phyloP scores from a whole-genome alignment of 1,140 invertebrate species.

The Choristoneura fumiferana region DNA sequence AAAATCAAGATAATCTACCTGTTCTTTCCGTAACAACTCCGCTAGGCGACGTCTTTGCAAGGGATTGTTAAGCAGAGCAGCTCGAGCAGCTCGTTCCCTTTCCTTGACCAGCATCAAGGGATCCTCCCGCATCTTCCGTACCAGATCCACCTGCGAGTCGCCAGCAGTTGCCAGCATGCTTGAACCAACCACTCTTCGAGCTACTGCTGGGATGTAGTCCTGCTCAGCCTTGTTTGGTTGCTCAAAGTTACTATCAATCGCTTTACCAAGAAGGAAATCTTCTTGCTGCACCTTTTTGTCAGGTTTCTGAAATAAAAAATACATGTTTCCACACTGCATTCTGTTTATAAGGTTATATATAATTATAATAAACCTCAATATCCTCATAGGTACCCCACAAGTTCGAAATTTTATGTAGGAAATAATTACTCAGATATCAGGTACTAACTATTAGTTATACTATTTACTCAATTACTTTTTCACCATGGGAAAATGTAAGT shows the following conservation, averaged over 20 bases:
- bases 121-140: conserved; percentile 93
- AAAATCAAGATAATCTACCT: conserved; percentile 48
- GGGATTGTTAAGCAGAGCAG: conserved; percentile 92
- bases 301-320: conserved; percentile 77
- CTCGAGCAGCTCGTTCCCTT: conserved; percentile 89
- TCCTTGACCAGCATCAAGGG: conserved; percentile 92
- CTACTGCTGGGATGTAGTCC: conserved; percentile 87
- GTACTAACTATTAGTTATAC: too few species aligned
- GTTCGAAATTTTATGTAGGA: too few species aligned
- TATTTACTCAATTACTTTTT: too few species aligned
- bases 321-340: too few species aligned
- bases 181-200: conserved; percentile 81
- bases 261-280: conserved; percentile 93
- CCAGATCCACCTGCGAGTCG: conserved; percentile 87
- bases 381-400: too few species aligned
- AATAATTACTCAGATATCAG: too few species aligned
- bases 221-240: conserved; percentile 81
- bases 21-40: conserved; percentile 84
- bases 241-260: conserved; percentile 92
- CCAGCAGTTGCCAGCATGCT: conserved; percentile 63
- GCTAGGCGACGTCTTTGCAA: conserved; percentile 91
- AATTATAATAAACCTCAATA: too few species aligned
- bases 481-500: too few species aligned
- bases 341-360: too few species aligned
- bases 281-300: conserved; percentile 88